Base-by-base conservation (phyloP, 2,888 invertebrate species). In the Phyto melanocephala region DNA sequence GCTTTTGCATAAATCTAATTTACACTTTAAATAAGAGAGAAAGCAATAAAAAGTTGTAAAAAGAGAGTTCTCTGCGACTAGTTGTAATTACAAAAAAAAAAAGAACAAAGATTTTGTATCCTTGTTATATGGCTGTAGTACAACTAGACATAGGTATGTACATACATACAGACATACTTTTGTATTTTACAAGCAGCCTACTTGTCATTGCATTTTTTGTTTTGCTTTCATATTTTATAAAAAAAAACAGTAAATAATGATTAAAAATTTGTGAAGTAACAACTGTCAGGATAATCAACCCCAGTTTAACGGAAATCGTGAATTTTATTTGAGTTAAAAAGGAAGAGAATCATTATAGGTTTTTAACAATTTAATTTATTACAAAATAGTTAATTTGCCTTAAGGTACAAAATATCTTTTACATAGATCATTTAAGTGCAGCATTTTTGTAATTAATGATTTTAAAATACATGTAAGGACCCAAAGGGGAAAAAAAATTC, bases 81-180 rank as follows among this genome's bases (percentile, higher is more conserved):
- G 56, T 35, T 58, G 70, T 70, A 42, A 45, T 35, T 11, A 42
- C 0, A 33, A 52, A 20, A 68, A 50, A 47, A 76, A 68, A n/a
- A n/a, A n/a, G 40, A 37, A 42, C 13, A 68, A 76, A 33, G 40
- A 37, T 33, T n/a, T 68, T n/a, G 42, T 67, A 68, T 68, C 68
- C 76, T 76, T 76, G 76, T 52, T 22, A 52, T 13, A 60, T 60
- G 58, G 33, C 24, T 37, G 33, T 56, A 54, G 54, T n/a, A n/a
- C n/a, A n/a, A n/a, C n/a, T n/a, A n/a, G n/a, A n/a, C n/a, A n/a
- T n/a, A n/a, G n/a, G n/a, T n/a, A n/a, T n/a, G n/a, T n/a, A n/a
- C n/a, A n/a, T n/a, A n/a, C n/a, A n/a, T n/a, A n/a, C n/a, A n/a
- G n/a, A n/a, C n/a, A n/a, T n/a, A n/a, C n/a, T n/a, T n/a, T n/a